These are phyloP conservation scores for Amphiura filiformis DNA, from an alignment of 35 echinoderm and acorn worm genomes.

Conservation along the genomic window DNA sequence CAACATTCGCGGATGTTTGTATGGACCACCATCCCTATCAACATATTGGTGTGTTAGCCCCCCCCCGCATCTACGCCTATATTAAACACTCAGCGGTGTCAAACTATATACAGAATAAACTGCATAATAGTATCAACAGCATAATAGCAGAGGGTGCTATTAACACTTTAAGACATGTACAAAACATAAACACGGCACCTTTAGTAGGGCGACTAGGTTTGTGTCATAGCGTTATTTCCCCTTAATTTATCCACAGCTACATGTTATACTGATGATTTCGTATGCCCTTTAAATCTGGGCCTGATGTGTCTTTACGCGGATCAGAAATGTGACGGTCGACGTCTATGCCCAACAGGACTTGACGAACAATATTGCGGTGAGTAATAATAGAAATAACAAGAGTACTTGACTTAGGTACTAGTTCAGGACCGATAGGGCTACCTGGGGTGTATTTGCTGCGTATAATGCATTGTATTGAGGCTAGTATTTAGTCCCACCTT, in stretches of 20 bases:
- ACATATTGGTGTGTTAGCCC: too few species aligned
- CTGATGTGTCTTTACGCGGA: background rate
- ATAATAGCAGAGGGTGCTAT: background rate
- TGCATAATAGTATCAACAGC: background rate
- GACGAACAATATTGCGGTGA: background rate
- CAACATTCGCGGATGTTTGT: too few species aligned
- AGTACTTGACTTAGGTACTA: background rate
- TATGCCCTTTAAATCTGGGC: background rate
- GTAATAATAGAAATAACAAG: background rate
- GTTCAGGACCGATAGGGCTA: background rate
- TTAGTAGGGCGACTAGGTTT: too few species aligned
- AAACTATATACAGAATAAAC: background rate
- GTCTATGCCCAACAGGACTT: background rate
- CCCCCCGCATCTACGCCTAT: too few species aligned
- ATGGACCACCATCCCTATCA: too few species aligned
- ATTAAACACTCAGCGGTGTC: background rate
- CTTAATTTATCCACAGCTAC: background rate
- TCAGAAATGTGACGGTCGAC: background rate
- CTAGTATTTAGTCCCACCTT: too few species aligned
- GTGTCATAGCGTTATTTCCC: background rate
- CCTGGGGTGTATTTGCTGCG: background rate
- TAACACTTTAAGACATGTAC: too few species aligned
- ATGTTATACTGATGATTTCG: background rate
- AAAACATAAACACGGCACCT: too few species aligned
- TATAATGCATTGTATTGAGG: background rate